phyloP scores from a whole-genome alignment of 2,888 invertebrate genomes.

The Cerceris ruficornis region DNA sequence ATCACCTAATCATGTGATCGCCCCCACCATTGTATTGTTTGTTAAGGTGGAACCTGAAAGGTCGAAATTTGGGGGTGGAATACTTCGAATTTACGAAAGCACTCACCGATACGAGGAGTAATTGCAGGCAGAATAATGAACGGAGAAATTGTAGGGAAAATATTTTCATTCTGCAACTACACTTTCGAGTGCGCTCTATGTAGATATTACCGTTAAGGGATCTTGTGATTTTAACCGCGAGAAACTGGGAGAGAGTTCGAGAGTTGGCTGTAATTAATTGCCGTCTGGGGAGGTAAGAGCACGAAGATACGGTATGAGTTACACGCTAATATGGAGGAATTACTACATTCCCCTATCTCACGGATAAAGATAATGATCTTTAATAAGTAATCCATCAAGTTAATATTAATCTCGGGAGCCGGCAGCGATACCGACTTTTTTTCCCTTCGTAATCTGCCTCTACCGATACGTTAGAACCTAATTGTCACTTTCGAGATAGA shows the following conservation, averaged over 20 bases:
- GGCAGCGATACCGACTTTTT: neutral
- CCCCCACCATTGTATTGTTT: too few species aligned
- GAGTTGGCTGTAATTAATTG: slow-evolving; percentile 47
- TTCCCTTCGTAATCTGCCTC: neutral
- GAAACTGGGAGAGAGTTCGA: slow-evolving; percentile 9
- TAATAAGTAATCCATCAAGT: neutral
- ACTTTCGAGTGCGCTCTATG: neutral
- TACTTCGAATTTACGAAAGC: too few species aligned
- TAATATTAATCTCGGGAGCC: slow-evolving; percentile 53
- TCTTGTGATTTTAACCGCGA: slow-evolving; percentile 5
- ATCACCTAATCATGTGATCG: too few species aligned
- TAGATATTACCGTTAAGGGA: slow-evolving; percentile 2
- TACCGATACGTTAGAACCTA: slow-evolving; percentile 3
- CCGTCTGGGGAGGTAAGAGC: slow-evolving; percentile 28
- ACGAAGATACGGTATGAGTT: slow-evolving; percentile 16
- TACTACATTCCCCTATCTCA: slow-evolving; percentile 65
- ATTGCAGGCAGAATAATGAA: neutral
- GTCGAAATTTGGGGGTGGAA: too few species aligned
- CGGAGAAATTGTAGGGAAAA: neutral
- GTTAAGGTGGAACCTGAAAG: too few species aligned
- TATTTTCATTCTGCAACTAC: neutral
- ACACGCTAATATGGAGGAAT: slow-evolving; percentile 32
- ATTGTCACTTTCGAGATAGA: slow-evolving; percentile 6
- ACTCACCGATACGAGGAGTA: neutral
- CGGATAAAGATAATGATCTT: neutral